A percentile compares a stretch with the other conserved stretches of the same genome.
Evolutionary conservation across 2,113 vertebrate genomes (phyloP).

Genomic region (Limanda limanda): DNA sequence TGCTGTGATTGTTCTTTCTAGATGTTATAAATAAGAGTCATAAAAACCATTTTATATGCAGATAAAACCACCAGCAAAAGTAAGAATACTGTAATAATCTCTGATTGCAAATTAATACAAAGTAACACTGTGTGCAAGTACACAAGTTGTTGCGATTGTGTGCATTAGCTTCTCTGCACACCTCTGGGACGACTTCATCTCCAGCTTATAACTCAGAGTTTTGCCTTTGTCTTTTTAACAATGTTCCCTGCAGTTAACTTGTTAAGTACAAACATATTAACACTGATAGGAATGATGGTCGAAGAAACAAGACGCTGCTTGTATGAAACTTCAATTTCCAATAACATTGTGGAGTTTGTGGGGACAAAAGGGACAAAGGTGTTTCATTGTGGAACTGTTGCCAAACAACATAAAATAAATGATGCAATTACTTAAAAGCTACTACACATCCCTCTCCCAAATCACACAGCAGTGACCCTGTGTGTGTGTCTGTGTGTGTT

Average conservation of each 20-base stretch:
- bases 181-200: too few relatives aligned
- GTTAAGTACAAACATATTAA: not conserved
- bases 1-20: too few relatives aligned
- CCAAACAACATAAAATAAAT: constrained; percentile 74
- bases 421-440: constrained; percentile 70
- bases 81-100: too few relatives aligned
- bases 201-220: too few relatives aligned
- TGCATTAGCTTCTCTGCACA: too few relatives aligned
- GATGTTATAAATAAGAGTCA: too few relatives aligned
- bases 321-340: constrained; percentile 23
- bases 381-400: constrained; percentile 61
- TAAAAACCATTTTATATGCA: too few relatives aligned
- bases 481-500: constrained; percentile 25
- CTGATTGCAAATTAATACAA: not conserved
- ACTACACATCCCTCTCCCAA: constrained; percentile 57
- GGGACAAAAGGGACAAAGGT: constrained; percentile 32
- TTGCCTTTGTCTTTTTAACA: constrained; percentile 3
- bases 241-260: constrained; percentile 12
- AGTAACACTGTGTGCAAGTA: not conserved
- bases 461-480: constrained; percentile 47
- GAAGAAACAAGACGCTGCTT: not conserved
- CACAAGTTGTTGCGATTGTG: not conserved
- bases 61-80: too few relatives aligned
- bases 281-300: not conserved
- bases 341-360: constrained; percentile 46